Evolutionary conservation across 1,140 invertebrate species (phyloP), one percentile per base, ranked within the genome.

Genomic region (Himalopsyche phryganea): DNA sequence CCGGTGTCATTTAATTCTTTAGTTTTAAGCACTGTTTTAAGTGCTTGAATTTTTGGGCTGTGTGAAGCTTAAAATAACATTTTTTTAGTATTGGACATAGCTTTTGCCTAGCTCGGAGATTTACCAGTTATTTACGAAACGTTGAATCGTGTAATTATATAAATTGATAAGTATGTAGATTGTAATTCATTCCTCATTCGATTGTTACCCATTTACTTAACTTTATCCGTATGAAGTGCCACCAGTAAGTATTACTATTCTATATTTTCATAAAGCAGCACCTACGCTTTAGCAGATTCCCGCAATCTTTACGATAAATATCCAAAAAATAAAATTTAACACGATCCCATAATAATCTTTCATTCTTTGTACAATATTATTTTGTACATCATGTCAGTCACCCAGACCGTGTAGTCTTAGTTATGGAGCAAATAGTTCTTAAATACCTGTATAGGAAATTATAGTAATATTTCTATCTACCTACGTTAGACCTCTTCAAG

Each of bases 381-480:
- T 28, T 28, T 28, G 3, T 28, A 5, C 23, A 28, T 28, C 23
- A 28, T 28, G 23, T 28, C 23, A 28, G 23, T 28, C 23, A 28
- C 23, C 23, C 23, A 28, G 23, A 28, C 55, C 40, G 56, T 63
- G 44, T 63, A 61, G 54, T 57, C 40, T 49, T 63, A 63, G 56
- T 42, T 48, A 45, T 50, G 46, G 54, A 62, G 54, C 55, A 51
- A 54, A 63, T 63, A 63, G 60, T 58, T 48, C 45, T 58, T 63
- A 58, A 56, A 52, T 61, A 58, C 52, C 60, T 63, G 55, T 58
- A 61, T 63, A 63, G 60, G 54, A 52, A 49, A 58, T 47, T 63
- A 28, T 63, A 58, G 50, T 50, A 14, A 52, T 63, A 63, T 51
- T 63, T 63, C 55, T 63, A 54, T 50, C 54, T 63, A 54, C 55